These are phyloP conservation scores for Protonemura montana DNA, from an alignment of 2,888 invertebrate species.

Conservation along the genomic window DNA sequence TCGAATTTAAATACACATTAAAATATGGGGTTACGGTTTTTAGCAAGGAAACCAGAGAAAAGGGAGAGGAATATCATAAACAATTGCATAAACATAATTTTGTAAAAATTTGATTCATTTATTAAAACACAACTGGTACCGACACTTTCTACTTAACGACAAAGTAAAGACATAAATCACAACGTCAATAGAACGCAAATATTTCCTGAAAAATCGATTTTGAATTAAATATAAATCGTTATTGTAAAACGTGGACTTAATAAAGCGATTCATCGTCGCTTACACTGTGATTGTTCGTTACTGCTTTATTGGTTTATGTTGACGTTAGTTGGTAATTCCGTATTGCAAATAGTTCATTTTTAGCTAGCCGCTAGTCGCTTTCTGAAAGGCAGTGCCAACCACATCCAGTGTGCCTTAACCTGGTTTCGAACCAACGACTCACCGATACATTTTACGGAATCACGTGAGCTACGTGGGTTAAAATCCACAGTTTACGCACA, in stretches of 20 bases:
- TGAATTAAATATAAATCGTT: not conserved
- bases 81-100: not conserved
- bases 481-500: not conserved
- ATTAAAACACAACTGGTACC: not conserved
- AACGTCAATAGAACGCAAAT: not conserved
- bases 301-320: not conserved
- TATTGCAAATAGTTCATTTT: not conserved
- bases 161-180: not conserved
- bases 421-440: not conserved
- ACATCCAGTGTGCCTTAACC: not conserved
- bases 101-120: not conserved
- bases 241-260: not conserved
- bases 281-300: not conserved
- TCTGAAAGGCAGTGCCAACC: not conserved
- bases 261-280: not conserved
- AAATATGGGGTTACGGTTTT: too few relatives aligned
- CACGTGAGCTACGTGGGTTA: not conserved
- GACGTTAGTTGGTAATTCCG: not conserved
- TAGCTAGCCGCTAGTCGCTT: not conserved
- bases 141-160: not conserved
- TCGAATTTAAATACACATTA: too few relatives aligned
- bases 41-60: too few relatives aligned
- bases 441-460: not conserved
- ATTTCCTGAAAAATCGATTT: too few relatives aligned
- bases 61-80: not conserved